Base-by-base conservation (phyloP, 2,888 invertebrate species). In the Leucozona laternaria region DNA sequence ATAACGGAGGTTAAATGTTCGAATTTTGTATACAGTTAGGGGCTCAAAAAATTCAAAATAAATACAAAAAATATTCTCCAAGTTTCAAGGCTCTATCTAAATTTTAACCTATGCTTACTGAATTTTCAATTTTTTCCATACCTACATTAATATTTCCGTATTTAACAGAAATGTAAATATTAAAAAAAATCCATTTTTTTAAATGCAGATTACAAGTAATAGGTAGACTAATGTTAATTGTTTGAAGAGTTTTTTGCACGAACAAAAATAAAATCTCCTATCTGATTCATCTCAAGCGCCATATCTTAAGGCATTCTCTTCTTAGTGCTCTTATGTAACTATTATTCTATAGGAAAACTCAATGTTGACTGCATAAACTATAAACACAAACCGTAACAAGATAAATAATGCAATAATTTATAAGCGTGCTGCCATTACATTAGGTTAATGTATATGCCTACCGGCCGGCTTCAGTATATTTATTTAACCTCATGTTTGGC, bases 351-450 rank as follows among this genome's bases (percentile, higher is more conserved):
- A 5, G 8, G 8, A 15, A 66, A 34, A 50, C 22, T 22, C 28
- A 15, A 57, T 68, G 53, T 48, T 68, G 37, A 50, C 79, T 79
- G n/a, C n/a, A n/a, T 25, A 2, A 20, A 13, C n/a, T 22, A 17
- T 11, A 62, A 37, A 53, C 15, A 40, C 1, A 40, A 66, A 76
- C 58, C 66, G 76, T 80, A 37, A 53, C 72, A 45, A 50, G 15
- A 80, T 77, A 85, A 68, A 80, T 80, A 77, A 85, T 80, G 72
- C 72, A 85, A 85, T 77, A 77, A 85, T 79, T 79, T 76, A 84
- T 79, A 72, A 80, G 73, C 48, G 43, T 62, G 68, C n/a, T n/a
- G 48, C 72, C 77, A 68, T 76, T 60, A 28, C 20, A 13, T 6
- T 15, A 60, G 8, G 48, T 72, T 8, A 2, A 8, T 31, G 15